Evolutionary conservation across 2,797 vertebrate genomes (phyloP), one percentile per base, ranked within the genome.

Genomic region (Sphenopsis melanotis): DNA sequence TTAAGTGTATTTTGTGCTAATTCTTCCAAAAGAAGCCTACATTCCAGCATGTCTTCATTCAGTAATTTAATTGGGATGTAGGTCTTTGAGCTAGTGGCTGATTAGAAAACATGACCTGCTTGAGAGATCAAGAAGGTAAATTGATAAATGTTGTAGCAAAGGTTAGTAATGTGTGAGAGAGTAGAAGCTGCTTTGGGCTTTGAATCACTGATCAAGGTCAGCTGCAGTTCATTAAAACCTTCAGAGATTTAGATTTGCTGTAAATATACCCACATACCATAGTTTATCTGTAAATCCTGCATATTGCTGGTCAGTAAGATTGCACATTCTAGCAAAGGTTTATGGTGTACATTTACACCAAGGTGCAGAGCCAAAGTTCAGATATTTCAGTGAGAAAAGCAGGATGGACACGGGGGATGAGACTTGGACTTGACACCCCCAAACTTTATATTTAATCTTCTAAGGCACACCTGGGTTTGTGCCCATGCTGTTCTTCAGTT

Each of bases 81-180:
- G 98, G 96, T 97, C 97, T 97, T 96, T 98, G 96, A 96, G 97
- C 96, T 95, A 85, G 96, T 96, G 97, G 96, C 96, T 96, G 98
- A 98, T 98, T 98, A 98, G 98, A 98, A 98, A 98, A 98, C 98
- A 98, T 98, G 99, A 99, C 99, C 98, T 99, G 99, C 98, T 98
- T 99, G 98, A 99, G 97, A 99, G 99, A 99, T 99, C 99, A 99
- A 99, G 98, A 98, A 98, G 98, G 98, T 97, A 98, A 98, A 98
- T 98, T 99, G 98, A 99, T 99, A 98, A 98, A 99, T 98, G 98
- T 98, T 97, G 97, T 97, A 98, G 98, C 97, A 98, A 97, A 98
- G 97, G 98, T 97, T 98, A 98, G 98, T 96, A 97, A 97, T 97
- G 98, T 98, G 97, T 98, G 98, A 98, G 98, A 97, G 97, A 96